Base-by-base conservation (phyloP, 2,888 invertebrate species). In the Tryphoninae sp. region DNA sequence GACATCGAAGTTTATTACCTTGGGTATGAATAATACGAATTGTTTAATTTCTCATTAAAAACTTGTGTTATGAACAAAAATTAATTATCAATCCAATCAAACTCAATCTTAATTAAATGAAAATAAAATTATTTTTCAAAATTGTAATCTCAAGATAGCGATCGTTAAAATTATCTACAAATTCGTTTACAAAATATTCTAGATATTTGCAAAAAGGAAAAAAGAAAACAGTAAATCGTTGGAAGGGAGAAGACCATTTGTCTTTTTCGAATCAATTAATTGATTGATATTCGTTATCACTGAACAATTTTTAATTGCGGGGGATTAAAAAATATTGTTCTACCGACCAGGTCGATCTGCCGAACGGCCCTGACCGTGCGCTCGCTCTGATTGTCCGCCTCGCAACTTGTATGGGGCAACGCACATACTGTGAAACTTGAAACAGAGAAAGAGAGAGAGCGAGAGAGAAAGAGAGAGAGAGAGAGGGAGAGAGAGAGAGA, bases 401-500 rank as follows among this genome's bases (percentile, higher is more conserved):
- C 49, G 40, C 19, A 51, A 55, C 74, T 65, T 6, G 3, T n/a
- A 23, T 74, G 58, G 23, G 19, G 23, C 58, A 65, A 65, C 40
- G 19, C 49, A 53, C 2, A 26, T 2, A 26, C 51, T 51, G 45
- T 13, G 45, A 45, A 13, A n/a, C 22, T 7, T 16, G 45, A 62
- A 65, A 68, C 51, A 42, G 62, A 53, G 23, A 73, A 33, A 80
- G 59, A 59, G 64, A 40, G 8, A 45, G 22, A n/a, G 42, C 9
- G 59, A 73, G 19, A 19, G 26, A 72, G 78, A 76, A 61, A 65
- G 59, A 82, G 78, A 67, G 51, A 59, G 61, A 23, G 55, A 67
- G 45, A 62, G 26, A 19, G 22, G 58, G 53, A 73, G 61, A 65
- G 74, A 82, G n/a, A 42, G 62, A 53, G 23, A 73, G 23, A 80